phyloP scores from a whole-genome alignment of 2,797 vertebrate genomes.

The Pangasius djambal region DNA sequence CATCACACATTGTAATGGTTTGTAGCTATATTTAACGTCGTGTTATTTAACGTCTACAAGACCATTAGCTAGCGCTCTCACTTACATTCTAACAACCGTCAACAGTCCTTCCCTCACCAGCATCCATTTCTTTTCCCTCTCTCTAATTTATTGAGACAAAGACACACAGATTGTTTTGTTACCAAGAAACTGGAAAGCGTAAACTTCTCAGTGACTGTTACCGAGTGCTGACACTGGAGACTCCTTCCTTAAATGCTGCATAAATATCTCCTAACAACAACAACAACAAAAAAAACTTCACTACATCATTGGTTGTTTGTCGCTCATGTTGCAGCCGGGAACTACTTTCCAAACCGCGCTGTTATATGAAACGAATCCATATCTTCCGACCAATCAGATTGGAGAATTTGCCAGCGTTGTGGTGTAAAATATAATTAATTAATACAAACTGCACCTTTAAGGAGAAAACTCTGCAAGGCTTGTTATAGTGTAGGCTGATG shows the following conservation, averaged over 20 bases:
- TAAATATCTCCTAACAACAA: background rate
- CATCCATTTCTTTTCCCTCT: background rate
- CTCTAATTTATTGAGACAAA: background rate
- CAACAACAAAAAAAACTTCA: background rate
- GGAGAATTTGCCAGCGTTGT: background rate
- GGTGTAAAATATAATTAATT: background rate
- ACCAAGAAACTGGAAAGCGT: too few relatives aligned
- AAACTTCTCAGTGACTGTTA: background rate
- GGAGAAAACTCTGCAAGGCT: background rate
- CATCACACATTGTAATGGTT: background rate
- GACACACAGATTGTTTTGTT: too few relatives aligned
- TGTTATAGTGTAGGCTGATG: background rate
- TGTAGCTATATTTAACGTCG: background rate
- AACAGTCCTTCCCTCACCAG: too few relatives aligned
- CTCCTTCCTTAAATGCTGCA: background rate
- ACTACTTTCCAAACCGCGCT: background rate
- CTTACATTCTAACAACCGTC: too few relatives aligned
- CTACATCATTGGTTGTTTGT: too few relatives aligned
- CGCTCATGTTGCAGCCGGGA: too few relatives aligned
- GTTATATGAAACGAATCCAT: background rate
- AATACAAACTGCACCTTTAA: background rate
- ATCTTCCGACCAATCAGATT: background rate
- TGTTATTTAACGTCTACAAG: background rate
- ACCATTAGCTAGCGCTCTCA: background rate
- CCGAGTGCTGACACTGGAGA: background rate